These are phyloP conservation scores for Tarsius wallacei DNA, from an alignment of 2,797 vertebrate species.

Conservation along the genomic window DNA sequence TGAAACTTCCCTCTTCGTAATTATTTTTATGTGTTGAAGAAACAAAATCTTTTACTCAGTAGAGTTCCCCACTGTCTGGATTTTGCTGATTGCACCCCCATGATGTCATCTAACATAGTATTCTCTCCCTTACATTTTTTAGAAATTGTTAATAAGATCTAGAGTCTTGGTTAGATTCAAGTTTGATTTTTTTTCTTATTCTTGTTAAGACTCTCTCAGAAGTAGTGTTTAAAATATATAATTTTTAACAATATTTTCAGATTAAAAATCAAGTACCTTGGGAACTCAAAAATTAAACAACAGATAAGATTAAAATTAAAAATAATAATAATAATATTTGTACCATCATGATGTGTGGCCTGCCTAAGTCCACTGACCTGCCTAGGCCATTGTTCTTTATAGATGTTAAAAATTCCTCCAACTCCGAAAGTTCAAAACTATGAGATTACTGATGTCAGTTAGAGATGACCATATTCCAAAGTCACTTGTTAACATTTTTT, in stretches of 20 bases:
- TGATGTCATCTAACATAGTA: neutral
- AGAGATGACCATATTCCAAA: neutral
- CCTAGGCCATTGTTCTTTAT: neutral
- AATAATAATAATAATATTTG: neutral
- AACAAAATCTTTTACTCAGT: neutral
- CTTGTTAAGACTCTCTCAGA: neutral
- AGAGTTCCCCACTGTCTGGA: neutral
- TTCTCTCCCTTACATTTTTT: neutral
- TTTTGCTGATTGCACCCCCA: neutral
- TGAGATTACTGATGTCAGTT: neutral
- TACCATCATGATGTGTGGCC: neutral
- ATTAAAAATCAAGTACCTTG: neutral
- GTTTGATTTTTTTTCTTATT: neutral
- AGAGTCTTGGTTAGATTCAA: neutral
- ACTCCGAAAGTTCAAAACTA: neutral
- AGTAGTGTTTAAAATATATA: neutral
- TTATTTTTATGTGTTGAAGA: neutral
- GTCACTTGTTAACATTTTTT: neutral
- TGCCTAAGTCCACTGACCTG: neutral
- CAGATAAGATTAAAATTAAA: neutral
- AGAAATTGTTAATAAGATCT: neutral
- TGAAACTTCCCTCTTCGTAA: neutral
- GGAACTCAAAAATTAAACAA: constrained; percentile 31
- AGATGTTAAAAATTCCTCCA: neutral
- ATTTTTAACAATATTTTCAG: neutral